Base-by-base conservation (phyloP, 1,140 invertebrate species). In the Monomorium pharaonis region DNA sequence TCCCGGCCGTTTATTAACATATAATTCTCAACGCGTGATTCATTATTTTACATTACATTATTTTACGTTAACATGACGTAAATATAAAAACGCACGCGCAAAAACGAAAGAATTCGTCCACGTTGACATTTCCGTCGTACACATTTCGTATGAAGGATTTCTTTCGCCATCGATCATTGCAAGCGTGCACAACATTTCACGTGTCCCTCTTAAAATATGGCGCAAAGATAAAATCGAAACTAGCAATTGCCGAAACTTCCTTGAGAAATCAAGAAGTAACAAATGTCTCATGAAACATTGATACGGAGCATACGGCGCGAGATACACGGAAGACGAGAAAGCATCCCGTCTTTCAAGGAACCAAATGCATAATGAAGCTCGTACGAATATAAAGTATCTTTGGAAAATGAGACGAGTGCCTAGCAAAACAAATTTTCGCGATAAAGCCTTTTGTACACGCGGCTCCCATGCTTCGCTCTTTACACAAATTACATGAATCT, bases 311-410 rank as follows among this genome's bases (percentile, higher is more conserved):
- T 56, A 67, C 24, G 33, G 7, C 54, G 54, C 49, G 37, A 69
- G 44, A 42, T 62, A 24, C 42, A 18, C n/a, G 42, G 0, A 30
- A 56, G 33, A 84, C 86, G 86, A 70, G 27, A 58, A 77, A 62
- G 78, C 54, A 37, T 7, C 27, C 33, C 67, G 69, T 47, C 60
- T 30, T 67, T 81, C 87, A 47, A 67, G 51, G 84, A 86, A 88
- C 69, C 67, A 86, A 88, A 86, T 88, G 83, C 58, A 72, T 69
- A 76, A 88, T 80, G 87, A 86, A 74, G 60, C 70, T 75, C 69
- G 83, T 69, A 88, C 87, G 69, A 58, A 86, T 77, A 60, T 62
- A 54, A 30, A 47, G n/a, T 27, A 65, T 49, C 44, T 85, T 51
- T 62, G 63, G 70, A 51, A 33, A 58, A 83, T 67, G 67, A 74